Evolutionary conservation across 2,113 vertebrate genomes (phyloP), one percentile per base, ranked within the genome.

Genomic region (Thomomys bottae): DNA sequence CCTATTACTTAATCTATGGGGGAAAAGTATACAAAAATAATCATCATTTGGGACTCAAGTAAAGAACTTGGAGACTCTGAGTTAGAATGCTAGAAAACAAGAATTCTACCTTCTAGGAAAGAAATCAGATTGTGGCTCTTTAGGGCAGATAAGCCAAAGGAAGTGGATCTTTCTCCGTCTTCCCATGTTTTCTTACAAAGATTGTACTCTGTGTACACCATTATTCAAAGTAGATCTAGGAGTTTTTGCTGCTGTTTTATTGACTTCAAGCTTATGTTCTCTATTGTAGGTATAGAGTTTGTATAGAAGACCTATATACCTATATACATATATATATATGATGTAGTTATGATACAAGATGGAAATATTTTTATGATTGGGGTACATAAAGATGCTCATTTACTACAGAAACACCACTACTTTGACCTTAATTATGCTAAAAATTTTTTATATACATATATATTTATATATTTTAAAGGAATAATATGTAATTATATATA

Each of bases 201-300:
- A 34, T 40, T 30, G 3, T 0, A 32, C 18, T 75, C 14, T 32
- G 26, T 42, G 59, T 49, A 54, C 40, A 34, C 10, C 20, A 54
- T 84, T 77, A 83, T 80, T 73, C 34, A 83, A 68, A 64, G 64
- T 79, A 90, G 90, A 30, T 36, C 24, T 84, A 89, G 36, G 54
- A 17, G 89, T 34, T 15, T 85, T 87, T 54, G 15, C 21, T 78
- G 24, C 17, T 83, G 15, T 38, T 72, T 88, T 54, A 64, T 4
- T 83, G 15, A 88, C 24, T 38, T 84, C 42, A 90, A 83, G 30
- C 32, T 87, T 83, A 75, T 36, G 2, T 78, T 86, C 40, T 75
- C n/a, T 80, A 61, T 8, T 23, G 0, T 85, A 30, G 36, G 17
- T 36, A 45, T 1, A 75, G 24, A 11, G 45, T 80, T 91, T 59